Conservation (phyloP, 92 coral and sea anemone genomes). For the Heteractis magnifica region DNA sequence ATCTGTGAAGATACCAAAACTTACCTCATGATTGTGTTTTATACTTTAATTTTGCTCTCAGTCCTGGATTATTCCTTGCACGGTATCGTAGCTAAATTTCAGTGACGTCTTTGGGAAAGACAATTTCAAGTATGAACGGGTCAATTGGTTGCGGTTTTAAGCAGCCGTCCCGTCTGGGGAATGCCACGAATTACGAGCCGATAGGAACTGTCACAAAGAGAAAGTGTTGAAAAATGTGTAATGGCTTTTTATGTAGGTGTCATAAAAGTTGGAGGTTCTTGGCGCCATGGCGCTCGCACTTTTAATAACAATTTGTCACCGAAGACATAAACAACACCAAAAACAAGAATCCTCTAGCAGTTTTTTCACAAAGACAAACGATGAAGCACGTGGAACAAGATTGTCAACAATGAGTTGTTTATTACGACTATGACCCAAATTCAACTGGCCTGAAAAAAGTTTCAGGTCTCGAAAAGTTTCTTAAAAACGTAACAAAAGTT, state of each 20-base stretch:
- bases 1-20: not conserved
- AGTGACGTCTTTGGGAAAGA: not conserved
- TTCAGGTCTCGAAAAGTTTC: no score
- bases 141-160: not conserved
- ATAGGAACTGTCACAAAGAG: not conserved
- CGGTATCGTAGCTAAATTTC: not conserved
- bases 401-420: no score
- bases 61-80: not conserved
- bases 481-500: no score
- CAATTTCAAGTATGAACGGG: not conserved
- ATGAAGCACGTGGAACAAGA: no score
- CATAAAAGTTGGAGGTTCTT: not conserved
- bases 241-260: not conserved
- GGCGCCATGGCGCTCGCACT: slow-evolving; percentile 2
- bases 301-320: not conserved
- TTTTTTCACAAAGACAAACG: no score
- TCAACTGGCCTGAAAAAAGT: no score
- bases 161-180: not conserved
- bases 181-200: not conserved
- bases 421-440: no score
- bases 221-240: not conserved
- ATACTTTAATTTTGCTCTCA: not conserved
- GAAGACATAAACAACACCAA: not conserved
- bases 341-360: no score
- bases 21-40: not conserved